Conservation (phyloP, 2,113 vertebrate species). For the Columbina picui region DNA sequence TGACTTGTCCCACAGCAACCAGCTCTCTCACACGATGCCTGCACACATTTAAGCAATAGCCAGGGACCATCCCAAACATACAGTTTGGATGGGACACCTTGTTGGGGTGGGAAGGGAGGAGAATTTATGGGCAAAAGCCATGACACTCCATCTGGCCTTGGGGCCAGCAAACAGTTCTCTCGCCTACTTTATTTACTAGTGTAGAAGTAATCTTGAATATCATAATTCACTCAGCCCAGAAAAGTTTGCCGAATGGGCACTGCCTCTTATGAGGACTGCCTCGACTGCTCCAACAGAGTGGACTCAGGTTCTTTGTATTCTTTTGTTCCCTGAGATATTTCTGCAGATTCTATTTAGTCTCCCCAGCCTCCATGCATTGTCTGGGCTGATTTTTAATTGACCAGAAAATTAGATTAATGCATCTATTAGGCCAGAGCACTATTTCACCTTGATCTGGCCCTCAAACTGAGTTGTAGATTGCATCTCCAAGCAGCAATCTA, state of each 20-base stretch:
- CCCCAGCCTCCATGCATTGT: background rate
- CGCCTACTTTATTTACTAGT: background rate
- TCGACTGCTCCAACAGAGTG: background rate
- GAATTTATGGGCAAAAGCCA: background rate
- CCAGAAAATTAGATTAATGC: conserved; percentile 37
- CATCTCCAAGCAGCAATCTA: conserved; percentile 17
- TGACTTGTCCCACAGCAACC: background rate
- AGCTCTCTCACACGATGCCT: background rate
- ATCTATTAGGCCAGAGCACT: conserved; percentile 1
- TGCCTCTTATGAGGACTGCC: background rate
- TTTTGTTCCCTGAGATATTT: conserved; percentile 9
- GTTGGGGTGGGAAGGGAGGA: background rate
- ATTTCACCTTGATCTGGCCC: conserved; percentile 41
- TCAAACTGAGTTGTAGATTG: conserved; percentile 15
- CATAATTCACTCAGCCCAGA: background rate
- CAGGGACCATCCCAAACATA: background rate
- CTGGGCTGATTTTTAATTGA: conserved; percentile 36
- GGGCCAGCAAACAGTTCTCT: background rate
- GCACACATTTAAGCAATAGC: background rate
- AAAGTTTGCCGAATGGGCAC: background rate
- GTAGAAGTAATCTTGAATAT: background rate
- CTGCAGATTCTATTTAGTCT: conserved; percentile 2
- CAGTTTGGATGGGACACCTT: background rate
- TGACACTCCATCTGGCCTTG: background rate
- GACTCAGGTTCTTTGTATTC: background rate